phyloP scores from a whole-genome alignment of 2,888 invertebrate species.

The Leptinotarsa juncta region DNA sequence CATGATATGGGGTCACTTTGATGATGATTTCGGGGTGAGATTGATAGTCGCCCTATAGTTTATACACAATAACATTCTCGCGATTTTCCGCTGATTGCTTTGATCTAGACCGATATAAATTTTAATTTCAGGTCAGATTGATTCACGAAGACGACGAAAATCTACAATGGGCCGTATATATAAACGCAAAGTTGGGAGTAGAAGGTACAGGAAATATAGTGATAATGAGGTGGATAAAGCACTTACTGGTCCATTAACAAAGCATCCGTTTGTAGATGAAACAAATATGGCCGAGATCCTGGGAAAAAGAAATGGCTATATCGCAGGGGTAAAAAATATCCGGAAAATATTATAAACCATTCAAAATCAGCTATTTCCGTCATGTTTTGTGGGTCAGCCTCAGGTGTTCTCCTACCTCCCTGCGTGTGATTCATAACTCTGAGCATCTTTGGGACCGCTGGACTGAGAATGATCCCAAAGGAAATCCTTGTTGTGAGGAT shows the following conservation, averaged over 20 bases:
- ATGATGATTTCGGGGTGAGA: no score
- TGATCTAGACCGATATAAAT: no score
- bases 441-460: no score
- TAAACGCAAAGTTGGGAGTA: conserved; percentile 32
- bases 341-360: background rate
- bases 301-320: no score
- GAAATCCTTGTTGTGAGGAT: conserved; percentile 46
- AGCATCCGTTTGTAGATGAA: conserved; percentile 1
- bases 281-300: no score
- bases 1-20: no score
- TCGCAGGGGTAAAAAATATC: no score
- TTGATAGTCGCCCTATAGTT: no score
- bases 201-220: background rate
- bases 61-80: no score
- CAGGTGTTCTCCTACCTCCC: conserved; percentile 57
- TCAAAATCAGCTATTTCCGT: conserved; percentile 50
- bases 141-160: background rate
- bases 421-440: conserved; percentile 50
- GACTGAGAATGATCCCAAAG: conserved; percentile 36
- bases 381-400: conserved; percentile 59
- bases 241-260: conserved; percentile 24
- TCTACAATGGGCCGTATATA: conserved; percentile 22
- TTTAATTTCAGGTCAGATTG: background rate
- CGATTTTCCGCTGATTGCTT: no score
- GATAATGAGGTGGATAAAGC: conserved; percentile 29